Percentiles rank a stretch among this genome's conserved stretches.
Conservation (phyloP, 2,797 vertebrate species). For the Tauraco hartlaubi region DNA sequence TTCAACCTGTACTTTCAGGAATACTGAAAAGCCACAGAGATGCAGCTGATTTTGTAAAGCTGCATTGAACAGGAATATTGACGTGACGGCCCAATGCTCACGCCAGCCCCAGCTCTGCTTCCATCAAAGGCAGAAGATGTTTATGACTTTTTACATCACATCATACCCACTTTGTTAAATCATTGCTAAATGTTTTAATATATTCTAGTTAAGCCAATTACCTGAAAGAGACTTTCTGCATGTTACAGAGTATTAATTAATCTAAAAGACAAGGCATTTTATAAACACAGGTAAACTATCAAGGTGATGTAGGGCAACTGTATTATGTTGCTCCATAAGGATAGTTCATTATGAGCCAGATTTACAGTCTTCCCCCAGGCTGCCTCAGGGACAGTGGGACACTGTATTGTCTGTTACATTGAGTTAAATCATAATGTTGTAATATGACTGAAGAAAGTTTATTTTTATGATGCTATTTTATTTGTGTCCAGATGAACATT, state of each 20-base stretch:
- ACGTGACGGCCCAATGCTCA: neutral
- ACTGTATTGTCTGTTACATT: neutral
- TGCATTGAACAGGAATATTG: neutral
- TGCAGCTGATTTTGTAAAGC: neutral
- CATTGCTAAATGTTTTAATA: neutral
- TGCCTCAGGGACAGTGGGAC: neutral
- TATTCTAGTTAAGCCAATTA: neutral
- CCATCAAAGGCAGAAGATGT: neutral
- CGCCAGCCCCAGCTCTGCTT: neutral
- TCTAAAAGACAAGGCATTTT: neutral
- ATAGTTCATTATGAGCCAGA: neutral
- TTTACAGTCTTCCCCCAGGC: neutral
- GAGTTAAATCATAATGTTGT: neutral
- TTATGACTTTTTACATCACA: neutral
- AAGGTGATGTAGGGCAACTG: neutral
- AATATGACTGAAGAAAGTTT: neutral
- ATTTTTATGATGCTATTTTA: neutral
- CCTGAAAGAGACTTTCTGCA: neutral
- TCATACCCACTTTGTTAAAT: neutral
- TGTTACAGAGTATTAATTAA: neutral
- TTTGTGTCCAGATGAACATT: neutral
- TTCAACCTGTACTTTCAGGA: conserved; percentile 52
- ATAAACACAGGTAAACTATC: neutral
- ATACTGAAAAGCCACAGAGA: conserved; percentile 38
- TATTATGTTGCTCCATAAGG: neutral